These are phyloP conservation scores for Pseudorhombus dupliciocellatus DNA, from an alignment of 2,113 vertebrate genomes.

Conservation along the genomic window DNA sequence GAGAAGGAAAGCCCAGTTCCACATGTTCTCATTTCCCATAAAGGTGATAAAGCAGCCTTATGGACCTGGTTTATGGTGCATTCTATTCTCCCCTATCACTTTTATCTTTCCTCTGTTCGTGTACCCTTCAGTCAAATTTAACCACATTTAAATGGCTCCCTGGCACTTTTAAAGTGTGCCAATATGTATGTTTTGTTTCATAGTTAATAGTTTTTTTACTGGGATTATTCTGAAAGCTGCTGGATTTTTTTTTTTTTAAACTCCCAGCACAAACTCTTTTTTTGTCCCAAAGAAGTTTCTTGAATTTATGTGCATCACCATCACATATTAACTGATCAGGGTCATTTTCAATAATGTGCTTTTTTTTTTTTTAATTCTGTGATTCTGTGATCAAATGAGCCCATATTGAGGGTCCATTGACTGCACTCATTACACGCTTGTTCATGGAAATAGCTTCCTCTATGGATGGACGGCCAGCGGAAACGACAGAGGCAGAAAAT, in stretches of 20 bases:
- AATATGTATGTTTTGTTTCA: neutral
- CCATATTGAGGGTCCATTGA: neutral
- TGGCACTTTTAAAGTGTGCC: neutral
- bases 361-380: neutral
- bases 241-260: neutral
- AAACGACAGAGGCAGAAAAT: conserved; percentile 39
- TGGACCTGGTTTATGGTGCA: conserved; percentile 1
- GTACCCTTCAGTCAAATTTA: neutral
- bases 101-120: neutral
- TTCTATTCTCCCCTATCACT: neutral
- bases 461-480: conserved; percentile 28
- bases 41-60: neutral
- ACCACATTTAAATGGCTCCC: neutral
- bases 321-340: neutral
- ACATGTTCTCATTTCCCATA: no score
- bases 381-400: conserved; percentile 11
- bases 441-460: conserved; percentile 11
- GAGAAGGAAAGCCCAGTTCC: no score
- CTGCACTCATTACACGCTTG: conserved; percentile 12
- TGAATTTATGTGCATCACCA: neutral
- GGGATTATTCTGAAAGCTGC: no score
- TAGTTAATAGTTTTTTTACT: neutral
- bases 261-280: neutral
- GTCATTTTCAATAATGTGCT: neutral
- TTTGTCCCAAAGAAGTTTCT: neutral